Percentiles rank a stretch among this genome's conserved stretches.
Evolutionary conservation across 2,113 vertebrate species (phyloP).

Genomic region (Paradoxurus hermaphroditus): DNA sequence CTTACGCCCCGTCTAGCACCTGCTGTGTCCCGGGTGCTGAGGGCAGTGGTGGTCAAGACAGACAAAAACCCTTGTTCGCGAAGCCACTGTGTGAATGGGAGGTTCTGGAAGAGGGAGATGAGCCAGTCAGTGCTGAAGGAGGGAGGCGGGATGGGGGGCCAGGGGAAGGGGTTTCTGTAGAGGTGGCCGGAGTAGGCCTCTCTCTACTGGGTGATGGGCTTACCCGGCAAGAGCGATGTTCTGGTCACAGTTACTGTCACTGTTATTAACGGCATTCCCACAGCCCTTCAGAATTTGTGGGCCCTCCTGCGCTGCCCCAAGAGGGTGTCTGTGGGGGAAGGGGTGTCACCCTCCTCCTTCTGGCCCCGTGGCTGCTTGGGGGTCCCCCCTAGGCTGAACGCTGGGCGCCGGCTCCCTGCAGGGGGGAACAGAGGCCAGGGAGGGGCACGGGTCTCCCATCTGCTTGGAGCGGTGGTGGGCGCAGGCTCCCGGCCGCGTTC

Average conservation of each 20-base stretch:
- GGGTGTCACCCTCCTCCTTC: too few relatives aligned
- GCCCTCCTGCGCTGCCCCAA: neutral
- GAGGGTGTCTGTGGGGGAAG: rapidly evolving
- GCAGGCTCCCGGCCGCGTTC: neutral
- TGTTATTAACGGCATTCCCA: rapidly evolving
- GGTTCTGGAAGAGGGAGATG: too few relatives aligned
- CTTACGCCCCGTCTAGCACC: neutral
- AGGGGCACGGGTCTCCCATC: neutral
- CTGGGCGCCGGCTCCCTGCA: rapidly evolving
- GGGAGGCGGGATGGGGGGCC: neutral
- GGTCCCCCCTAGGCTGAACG: rapidly evolving
- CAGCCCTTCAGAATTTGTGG: neutral
- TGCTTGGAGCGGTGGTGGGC: neutral
- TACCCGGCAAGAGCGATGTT: rapidly evolving
- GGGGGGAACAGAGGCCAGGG: neutral
- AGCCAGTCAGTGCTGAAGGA: neutral
- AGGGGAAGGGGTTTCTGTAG: rapidly evolving
- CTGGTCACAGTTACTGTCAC: neutral
- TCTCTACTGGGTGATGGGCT: neutral
- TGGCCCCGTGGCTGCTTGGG: neutral
- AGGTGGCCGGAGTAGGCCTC: neutral
- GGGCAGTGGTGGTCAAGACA: neutral
- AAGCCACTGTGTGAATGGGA: neutral
- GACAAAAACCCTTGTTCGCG: neutral
- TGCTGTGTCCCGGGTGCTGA: neutral